Base-by-base conservation (phyloP, 2,797 vertebrate genomes). In the Craterocephalus amniculus region DNA sequence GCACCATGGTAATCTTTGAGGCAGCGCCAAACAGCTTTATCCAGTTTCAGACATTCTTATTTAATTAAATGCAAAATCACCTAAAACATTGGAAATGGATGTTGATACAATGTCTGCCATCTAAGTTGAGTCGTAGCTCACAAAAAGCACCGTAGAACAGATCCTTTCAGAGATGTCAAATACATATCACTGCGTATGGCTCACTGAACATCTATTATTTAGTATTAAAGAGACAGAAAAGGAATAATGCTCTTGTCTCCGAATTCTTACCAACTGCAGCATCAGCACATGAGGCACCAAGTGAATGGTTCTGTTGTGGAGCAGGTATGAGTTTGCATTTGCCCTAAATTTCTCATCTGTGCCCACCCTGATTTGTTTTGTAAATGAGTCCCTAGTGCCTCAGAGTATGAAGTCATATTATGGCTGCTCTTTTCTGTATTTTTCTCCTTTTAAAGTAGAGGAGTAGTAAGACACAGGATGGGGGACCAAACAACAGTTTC, bases 311-410 rank as follows among this genome's bases (percentile, higher is more conserved):
- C 63, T 85, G 73, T 88, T 91, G 88, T 84, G 70, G 40, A 83
- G 61, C 48, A 74, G 67, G 60, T 70, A 73, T 59, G 66, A 82
- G 76, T 91, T 92, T 91, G 89, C 87, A 88, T 90, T 82, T 76
- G 76, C 56, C 74, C 76, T 40, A 62, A 67, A 75, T 84, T 83
- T 87, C 68, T 83, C 79, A 78, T 79, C 64, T 3, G 63, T 71
- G 83, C 85, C 75, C 88, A 81, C 83, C 80, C 68, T 91, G 69
- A 94, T 95, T 95, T 94, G 94, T 84, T 83, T 94, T 94, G 94
- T 92, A 94, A 95, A 95, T 94, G 77, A 94, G 87, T 72, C 69
- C 76, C 64, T 79, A 35, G 29, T 76, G 69, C 55, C 57, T 83
- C 69, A 36, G 58, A 76, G 78, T 70, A 59, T 71, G 58, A 64